These are phyloP conservation scores for Ceryle rudis DNA, from an alignment of 2,797 vertebrate genomes.

Conservation along the genomic window DNA sequence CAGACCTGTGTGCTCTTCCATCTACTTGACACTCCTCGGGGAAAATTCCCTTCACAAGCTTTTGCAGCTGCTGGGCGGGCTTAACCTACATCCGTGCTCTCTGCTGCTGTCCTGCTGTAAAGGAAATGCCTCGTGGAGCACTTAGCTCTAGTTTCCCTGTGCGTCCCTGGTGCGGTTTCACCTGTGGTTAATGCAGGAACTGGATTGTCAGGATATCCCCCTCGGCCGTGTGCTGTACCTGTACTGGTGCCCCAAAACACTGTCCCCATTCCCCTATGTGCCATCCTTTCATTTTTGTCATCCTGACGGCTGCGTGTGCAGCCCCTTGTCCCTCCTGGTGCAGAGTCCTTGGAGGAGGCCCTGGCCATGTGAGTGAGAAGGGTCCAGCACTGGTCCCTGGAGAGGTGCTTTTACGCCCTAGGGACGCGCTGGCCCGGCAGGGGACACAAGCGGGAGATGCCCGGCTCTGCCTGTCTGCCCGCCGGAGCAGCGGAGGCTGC, in stretches of 20 bases:
- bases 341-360: too few relatives aligned
- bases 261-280: accelerated
- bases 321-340: accelerated
- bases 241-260: too few relatives aligned
- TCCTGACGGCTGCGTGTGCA: accelerated
- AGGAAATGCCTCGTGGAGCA: neutral
- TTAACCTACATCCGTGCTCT: neutral
- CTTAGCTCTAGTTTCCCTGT: neutral
- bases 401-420: neutral
- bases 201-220: neutral
- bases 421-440: neutral
- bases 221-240: neutral
- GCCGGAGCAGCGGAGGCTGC: neutral
- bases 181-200: neutral
- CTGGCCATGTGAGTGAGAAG: accelerated
- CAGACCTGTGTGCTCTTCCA: accelerated
- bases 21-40: accelerated
- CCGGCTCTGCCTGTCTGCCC: neutral
- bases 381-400: neutral
- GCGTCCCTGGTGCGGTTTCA: neutral
- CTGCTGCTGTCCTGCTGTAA: neutral
- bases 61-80: neutral
- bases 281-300: neutral
- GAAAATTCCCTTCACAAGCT: neutral
- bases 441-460: too few relatives aligned